Percentiles rank a stretch among this genome's conserved stretches.
Conservation (phyloP, 2,888 invertebrate species). For the Reticulitermes lucifugus region DNA sequence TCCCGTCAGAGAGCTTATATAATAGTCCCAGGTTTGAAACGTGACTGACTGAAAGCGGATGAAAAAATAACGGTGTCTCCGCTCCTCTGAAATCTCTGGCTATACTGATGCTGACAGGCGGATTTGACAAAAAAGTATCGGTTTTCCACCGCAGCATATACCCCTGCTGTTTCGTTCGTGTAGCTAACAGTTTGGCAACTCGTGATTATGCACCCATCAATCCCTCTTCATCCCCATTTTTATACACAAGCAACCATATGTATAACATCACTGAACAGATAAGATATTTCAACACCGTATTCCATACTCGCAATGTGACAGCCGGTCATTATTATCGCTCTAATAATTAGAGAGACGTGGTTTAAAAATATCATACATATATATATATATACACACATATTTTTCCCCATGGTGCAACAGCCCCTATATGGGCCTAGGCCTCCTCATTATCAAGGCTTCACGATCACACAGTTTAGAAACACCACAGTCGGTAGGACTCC, state of each 20-base stretch:
- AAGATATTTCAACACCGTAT: conserved; percentile 7
- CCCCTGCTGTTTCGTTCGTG: neutral
- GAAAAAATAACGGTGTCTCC: neutral
- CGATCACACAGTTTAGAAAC: too few relatives aligned
- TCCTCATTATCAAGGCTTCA: too few relatives aligned
- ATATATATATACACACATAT: too few relatives aligned
- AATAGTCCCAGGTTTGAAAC: neutral
- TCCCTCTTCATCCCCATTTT: neutral
- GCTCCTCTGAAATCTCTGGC: neutral
- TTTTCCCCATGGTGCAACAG: too few relatives aligned
- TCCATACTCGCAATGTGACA: neutral
- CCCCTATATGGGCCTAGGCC: too few relatives aligned
- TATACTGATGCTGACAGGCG: conserved; percentile 7
- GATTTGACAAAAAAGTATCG: conserved; percentile 10
- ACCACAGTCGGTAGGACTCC: too few relatives aligned
- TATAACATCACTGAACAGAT: neutral
- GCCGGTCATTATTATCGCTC: neutral
- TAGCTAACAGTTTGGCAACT: conserved; percentile 9
- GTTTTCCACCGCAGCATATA: conserved; percentile 11
- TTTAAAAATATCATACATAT: too few relatives aligned
- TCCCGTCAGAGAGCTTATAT: neutral
- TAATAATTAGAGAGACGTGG: neutral
- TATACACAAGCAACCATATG: neutral
- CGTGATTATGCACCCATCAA: neutral
- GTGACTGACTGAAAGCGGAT: neutral